A percentile compares a stretch with the other conserved stretches of the same genome.
These are phyloP conservation scores for Dendropsophus ebraccatus DNA, from an alignment of 2,113 vertebrate species.

Conservation along the genomic window DNA sequence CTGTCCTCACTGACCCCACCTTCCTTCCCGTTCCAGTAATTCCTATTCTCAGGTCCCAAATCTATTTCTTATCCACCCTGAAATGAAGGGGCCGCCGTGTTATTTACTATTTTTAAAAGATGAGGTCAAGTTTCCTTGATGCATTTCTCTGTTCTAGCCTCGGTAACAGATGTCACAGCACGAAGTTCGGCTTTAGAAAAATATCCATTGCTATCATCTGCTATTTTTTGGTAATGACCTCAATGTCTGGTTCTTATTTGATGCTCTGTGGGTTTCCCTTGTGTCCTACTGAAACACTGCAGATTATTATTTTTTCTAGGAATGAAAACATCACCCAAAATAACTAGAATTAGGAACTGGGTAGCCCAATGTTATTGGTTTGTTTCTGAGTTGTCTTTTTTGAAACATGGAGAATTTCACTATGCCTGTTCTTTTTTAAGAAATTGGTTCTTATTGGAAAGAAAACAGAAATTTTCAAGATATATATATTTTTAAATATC, in stretches of 20 bases:
- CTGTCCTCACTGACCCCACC: neutral
- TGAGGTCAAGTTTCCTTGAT: neutral
- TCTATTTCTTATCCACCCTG: neutral
- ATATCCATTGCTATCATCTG: neutral
- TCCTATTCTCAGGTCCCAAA: neutral
- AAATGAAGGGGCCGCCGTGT: neutral
- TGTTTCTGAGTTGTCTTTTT: neutral
- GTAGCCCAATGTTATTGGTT: neutral
- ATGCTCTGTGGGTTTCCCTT: neutral
- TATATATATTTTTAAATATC: too few species aligned
- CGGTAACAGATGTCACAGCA: neutral
- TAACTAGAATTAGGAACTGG: neutral
- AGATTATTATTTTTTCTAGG: slow-evolving; percentile 1
- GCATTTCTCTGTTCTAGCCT: neutral
- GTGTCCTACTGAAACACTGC: neutral
- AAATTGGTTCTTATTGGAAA: too few species aligned
- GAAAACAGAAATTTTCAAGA: too few species aligned
- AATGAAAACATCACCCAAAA: neutral
- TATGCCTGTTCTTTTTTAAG: too few species aligned
- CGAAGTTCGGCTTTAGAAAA: neutral
- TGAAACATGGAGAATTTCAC: too few species aligned
- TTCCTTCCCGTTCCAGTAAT: neutral
- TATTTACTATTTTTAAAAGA: slow-evolving; percentile 14
- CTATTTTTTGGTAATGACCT: neutral
- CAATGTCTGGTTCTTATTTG: neutral